Percentiles rank a stretch among this genome's conserved stretches.
phyloP scores from a whole-genome alignment of 2,797 vertebrate species.

The Tympanoctomys barrerae region DNA sequence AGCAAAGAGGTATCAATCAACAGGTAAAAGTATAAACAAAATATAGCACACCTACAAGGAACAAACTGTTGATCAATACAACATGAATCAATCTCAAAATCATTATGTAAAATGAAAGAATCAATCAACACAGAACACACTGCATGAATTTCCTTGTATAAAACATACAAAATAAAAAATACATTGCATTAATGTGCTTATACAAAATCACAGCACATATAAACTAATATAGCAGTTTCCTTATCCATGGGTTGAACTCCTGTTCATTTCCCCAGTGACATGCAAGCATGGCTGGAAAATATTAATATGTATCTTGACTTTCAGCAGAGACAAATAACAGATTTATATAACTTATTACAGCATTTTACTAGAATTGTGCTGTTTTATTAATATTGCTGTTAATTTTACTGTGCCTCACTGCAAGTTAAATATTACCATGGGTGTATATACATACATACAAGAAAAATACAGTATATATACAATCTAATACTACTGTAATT shows the following conservation, averaged over 20 bases:
- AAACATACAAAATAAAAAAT: slow-evolving; percentile 10
- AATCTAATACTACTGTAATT: not conserved
- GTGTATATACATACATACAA: not conserved
- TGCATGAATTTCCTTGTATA: not conserved
- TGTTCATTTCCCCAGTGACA: not conserved
- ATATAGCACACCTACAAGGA: not conserved
- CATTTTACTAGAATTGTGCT: not conserved
- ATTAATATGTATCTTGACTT: not conserved
- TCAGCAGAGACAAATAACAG: not conserved
- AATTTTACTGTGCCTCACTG: not conserved
- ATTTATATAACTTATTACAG: not conserved
- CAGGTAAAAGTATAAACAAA: not conserved
- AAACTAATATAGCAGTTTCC: not conserved
- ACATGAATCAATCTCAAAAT: slow-evolving; percentile 5
- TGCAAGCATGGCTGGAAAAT: not conserved
- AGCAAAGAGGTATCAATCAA: slow-evolving; percentile 6
- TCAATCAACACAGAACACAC: not conserved
- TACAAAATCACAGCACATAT: not conserved
- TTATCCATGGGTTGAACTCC: not conserved
- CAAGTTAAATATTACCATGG: not conserved
- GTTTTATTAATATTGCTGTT: not conserved
- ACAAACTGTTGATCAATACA: not conserved
- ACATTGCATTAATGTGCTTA: not conserved
- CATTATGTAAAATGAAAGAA: not conserved
- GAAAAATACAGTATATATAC: not conserved